These are phyloP conservation scores for Phodopus roborovskii DNA, from an alignment of 2,113 vertebrate species.

Conservation along the genomic window DNA sequence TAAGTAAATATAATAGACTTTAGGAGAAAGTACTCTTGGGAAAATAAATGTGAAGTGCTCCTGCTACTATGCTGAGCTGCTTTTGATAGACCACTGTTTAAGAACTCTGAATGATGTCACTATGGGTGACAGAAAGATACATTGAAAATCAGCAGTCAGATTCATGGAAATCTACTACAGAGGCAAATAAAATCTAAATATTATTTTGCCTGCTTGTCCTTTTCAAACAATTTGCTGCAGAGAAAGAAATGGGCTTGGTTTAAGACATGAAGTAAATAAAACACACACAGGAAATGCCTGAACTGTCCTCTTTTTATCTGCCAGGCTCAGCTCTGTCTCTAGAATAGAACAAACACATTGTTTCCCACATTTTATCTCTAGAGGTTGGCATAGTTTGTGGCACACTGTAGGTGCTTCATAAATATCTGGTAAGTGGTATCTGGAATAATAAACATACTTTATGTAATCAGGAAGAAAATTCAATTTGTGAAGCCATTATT, in stretches of 20 bases:
- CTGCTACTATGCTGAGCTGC: background rate
- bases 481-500: background rate
- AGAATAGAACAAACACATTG: background rate
- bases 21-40: background rate
- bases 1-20: background rate
- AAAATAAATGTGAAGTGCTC: background rate
- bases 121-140: background rate
- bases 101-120: background rate
- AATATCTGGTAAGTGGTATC: background rate
- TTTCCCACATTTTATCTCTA: background rate
- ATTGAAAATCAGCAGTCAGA: background rate
- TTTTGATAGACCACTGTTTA: background rate
- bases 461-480: background rate
- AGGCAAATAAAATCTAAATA: slow-evolving; percentile 26
- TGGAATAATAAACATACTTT: background rate
- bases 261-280: background rate
- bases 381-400: background rate
- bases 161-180: background rate
- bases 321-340: background rate
- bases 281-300: background rate
- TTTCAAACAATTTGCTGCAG: background rate
- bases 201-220: background rate
- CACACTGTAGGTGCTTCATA: background rate
- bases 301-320: background rate
- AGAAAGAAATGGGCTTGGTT: background rate